phyloP scores from a whole-genome alignment of 2,888 invertebrate genomes.

The Dastarcus helophoroides region DNA sequence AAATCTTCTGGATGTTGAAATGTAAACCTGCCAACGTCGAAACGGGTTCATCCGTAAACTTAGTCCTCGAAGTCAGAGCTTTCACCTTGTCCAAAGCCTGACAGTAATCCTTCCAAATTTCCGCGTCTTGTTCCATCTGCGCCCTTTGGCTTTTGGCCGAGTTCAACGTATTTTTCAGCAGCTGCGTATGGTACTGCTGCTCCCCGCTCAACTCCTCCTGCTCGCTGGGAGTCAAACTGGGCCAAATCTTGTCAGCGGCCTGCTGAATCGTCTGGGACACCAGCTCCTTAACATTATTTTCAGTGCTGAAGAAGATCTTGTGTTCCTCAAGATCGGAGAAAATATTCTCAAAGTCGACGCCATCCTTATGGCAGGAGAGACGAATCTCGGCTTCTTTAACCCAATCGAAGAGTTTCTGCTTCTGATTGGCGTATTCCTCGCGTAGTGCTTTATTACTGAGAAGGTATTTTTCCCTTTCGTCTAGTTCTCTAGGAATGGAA shows the following conservation, averaged over 20 bases:
- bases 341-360: slow-evolving; percentile 81
- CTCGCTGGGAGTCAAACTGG: slow-evolving; percentile 66
- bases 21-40: slow-evolving; percentile 71
- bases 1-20: slow-evolving; percentile 71
- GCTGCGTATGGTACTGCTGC: slow-evolving; percentile 68
- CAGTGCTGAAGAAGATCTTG: slow-evolving; percentile 73
- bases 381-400: slow-evolving; percentile 71
- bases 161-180: slow-evolving; percentile 70
- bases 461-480: slow-evolving; percentile 70
- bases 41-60: slow-evolving; percentile 68
- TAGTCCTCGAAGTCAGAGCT: slow-evolving; percentile 60
- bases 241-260: slow-evolving; percentile 79
- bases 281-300: slow-evolving; percentile 64
- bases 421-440: slow-evolving; percentile 62
- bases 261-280: slow-evolving; percentile 73
- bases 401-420: slow-evolving; percentile 72
- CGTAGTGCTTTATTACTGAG: slow-evolving; percentile 65
- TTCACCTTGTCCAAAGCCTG: slow-evolving; percentile 67
- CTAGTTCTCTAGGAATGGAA: slow-evolving; percentile 68
- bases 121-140: slow-evolving; percentile 68
- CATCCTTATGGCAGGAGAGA: slow-evolving; percentile 66
- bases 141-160: slow-evolving; percentile 72
- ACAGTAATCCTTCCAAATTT: slow-evolving; percentile 77
- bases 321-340: slow-evolving; percentile 75
- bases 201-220: slow-evolving; percentile 75